Conservation (phyloP, 2,888 invertebrate genomes). For the Halocaridina rubra region DNA sequence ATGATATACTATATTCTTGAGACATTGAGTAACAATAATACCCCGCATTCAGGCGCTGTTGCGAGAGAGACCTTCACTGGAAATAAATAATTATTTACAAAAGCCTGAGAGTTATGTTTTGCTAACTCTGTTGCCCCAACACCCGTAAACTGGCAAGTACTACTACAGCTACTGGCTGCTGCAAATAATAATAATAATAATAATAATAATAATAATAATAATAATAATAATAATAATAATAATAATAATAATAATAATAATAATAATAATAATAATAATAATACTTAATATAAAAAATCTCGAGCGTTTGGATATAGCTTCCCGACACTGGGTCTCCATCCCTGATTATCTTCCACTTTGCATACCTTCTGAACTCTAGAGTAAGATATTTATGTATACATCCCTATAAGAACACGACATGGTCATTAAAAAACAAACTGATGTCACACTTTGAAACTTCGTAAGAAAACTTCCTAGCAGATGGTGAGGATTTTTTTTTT, state of each 20-base stretch:
- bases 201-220: not conserved
- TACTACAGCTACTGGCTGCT: not conserved
- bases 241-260: not conserved
- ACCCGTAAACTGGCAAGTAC: not conserved
- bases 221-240: not conserved
- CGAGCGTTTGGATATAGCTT: too few relatives aligned
- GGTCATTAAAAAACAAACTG: not conserved
- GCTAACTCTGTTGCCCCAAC: too few relatives aligned
- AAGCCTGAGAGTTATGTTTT: too few relatives aligned
- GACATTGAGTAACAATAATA: not conserved
- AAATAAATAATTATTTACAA: too few relatives aligned
- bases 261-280: constrained; percentile 1
- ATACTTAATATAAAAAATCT: not conserved
- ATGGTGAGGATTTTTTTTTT: too few relatives aligned
- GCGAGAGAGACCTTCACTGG: not conserved
- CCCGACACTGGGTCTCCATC: too few relatives aligned
- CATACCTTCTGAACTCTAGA: not conserved
- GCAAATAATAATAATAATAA: not conserved
- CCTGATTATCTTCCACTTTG: not conserved
- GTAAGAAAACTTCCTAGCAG: not conserved
- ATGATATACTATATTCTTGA: not conserved
- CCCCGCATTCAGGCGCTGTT: not conserved
- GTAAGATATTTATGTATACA: not conserved
- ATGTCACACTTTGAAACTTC: too few relatives aligned
- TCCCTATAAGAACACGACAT: not conserved